Evolutionary conservation across 2,888 invertebrate genomes (phyloP), one percentile per base, ranked within the genome.

Genomic region (Fragum sueziense): DNA sequence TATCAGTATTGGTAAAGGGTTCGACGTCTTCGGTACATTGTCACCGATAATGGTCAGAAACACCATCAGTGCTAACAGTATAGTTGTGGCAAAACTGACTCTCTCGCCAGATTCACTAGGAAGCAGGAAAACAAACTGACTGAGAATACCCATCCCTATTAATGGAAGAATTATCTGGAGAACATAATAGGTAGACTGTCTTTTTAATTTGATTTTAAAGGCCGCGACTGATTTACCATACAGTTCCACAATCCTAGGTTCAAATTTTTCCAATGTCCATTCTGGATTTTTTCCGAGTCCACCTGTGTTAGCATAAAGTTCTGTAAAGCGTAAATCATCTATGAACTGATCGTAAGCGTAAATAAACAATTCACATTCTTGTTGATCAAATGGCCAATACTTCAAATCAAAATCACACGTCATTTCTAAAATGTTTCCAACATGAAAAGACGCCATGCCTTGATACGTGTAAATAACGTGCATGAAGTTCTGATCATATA

Each of bases 311-410:
- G 20, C n/a, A 17, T n/a, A 61, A 17, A 61, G 20, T 20, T 6
- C 27, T 4, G 27, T 27, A 33, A 61, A 61, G 9, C 33, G 61
- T 14, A 72, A 41, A 2, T 22, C 27, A 11, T 34, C 52, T 17
- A 14, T 22, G 3, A 2, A 0, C 20, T 74, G 61, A 29, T 73
- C 80, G 25, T 41, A 70, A 0, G 70, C 22, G 14, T 73, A 67
- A 2, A 80, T 33, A 0, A 20, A 7, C n/a, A 80, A n/a, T 0
- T 62, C 41, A 67, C 80, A 80, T 17, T 70, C 51, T 31, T 80
- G 80, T 61, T 76, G 65, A 29, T 80, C 80, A 51, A 74, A 80
- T 4, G 80, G 80, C 80, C 80, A 80, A 69, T 52, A 76, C 54
- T 80, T 80, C 65, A 80, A 51, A 25, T 76, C 70, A 29, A 78